A percentile compares a stretch with the other conserved stretches of the same genome.
Evolutionary conservation across 2,797 vertebrate genomes (phyloP).

Genomic region (Threskiornis aethiopicus): DNA sequence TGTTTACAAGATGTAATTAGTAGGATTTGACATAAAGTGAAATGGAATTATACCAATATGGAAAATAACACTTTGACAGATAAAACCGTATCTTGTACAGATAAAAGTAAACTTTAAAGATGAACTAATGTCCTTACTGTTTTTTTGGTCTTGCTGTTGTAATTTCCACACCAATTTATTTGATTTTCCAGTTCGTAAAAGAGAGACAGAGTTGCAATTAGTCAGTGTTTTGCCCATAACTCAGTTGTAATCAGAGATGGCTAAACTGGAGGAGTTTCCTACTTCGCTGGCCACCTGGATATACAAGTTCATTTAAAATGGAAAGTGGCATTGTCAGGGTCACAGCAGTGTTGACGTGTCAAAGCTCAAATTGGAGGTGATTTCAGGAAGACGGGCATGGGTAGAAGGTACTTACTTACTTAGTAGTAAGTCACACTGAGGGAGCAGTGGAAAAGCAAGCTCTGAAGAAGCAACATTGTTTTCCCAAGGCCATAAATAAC

Average conservation of each 20-base stretch:
- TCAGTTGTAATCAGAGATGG: background rate
- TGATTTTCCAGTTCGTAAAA: background rate
- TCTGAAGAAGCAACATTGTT: background rate
- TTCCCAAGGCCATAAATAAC: background rate
- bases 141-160: background rate
- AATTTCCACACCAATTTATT: background rate
- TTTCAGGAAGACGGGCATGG: background rate
- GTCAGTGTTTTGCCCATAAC: background rate
- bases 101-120: background rate
- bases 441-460: background rate
- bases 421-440: background rate
- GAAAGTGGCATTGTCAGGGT: background rate
- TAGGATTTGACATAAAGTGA: conserved; percentile 26
- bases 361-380: background rate
- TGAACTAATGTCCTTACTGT: background rate
- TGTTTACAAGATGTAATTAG: conserved; percentile 32
- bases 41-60: background rate
- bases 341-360: background rate
- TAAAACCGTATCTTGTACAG: conserved; percentile 7
- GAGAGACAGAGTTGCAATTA: background rate
- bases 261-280: background rate
- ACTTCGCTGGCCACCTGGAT: background rate
- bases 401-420: background rate
- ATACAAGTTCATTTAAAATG: background rate
- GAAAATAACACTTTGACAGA: conserved; percentile 19